Evolutionary conservation across 2,113 vertebrate species (phyloP).

Genomic region (Cyanistes caeruleus): DNA sequence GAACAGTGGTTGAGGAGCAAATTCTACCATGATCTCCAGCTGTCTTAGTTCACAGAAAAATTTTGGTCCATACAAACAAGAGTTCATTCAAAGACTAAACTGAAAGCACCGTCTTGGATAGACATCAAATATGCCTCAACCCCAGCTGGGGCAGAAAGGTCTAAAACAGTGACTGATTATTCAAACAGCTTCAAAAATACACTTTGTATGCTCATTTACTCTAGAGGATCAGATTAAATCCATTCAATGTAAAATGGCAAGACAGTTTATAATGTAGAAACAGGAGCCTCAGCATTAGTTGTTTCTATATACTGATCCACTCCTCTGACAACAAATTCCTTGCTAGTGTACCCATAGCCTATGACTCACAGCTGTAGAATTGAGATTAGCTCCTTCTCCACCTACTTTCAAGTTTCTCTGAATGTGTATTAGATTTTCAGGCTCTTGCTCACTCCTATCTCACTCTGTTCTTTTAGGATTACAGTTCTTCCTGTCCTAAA

Average conservation of each 20-base stretch:
- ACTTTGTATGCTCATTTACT: neutral
- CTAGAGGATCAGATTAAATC: neutral
- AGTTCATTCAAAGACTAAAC: neutral
- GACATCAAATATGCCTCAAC: neutral
- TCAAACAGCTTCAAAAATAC: neutral
- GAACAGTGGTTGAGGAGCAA: neutral
- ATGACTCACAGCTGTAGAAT: conserved; percentile 21
- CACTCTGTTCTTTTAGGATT: neutral
- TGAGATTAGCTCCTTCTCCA: conserved; percentile 15
- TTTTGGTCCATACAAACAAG: neutral
- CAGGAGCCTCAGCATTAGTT: neutral
- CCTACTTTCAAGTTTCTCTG: neutral
- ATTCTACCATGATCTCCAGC: neutral
- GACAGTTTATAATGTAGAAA: neutral
- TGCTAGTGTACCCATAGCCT: neutral
- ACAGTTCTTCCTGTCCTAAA: neutral
- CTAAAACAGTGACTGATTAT: neutral
- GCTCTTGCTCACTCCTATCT: neutral
- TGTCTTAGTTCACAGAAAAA: neutral
- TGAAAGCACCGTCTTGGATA: neutral
- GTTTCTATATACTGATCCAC: neutral
- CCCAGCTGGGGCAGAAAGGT: neutral
- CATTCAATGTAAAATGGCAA: neutral
- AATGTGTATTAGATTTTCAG: neutral
- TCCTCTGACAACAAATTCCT: neutral